A percentile compares a stretch with the other conserved stretches of the same genome.
phyloP scores from a whole-genome alignment of 2,797 vertebrate species.

The Helostoma temminkii region DNA sequence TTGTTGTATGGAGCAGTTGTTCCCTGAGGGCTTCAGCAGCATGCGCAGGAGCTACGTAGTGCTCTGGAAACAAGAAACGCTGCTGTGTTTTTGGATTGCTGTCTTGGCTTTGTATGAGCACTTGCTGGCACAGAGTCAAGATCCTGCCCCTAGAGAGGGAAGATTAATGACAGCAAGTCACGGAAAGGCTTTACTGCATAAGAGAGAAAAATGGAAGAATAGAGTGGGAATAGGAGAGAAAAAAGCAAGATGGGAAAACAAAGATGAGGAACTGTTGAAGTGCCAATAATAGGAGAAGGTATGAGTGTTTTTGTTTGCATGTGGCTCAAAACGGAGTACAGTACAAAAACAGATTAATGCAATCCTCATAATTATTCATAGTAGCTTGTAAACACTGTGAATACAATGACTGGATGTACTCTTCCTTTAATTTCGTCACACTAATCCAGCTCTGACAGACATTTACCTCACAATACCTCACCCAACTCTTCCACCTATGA shows the following conservation, averaged over 20 bases:
- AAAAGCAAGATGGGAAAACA: conserved; percentile 13
- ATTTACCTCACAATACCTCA: conserved; percentile 31
- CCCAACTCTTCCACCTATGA: conserved; percentile 19
- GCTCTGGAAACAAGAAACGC: conserved; percentile 82
- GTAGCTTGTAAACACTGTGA: conserved; percentile 49
- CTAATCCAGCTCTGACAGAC: conserved; percentile 52
- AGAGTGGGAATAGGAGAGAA: conserved; percentile 34
- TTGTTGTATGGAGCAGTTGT: conserved; percentile 59
- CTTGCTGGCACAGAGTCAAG: conserved; percentile 82
- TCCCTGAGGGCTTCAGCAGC: conserved; percentile 65
- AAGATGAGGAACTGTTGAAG: conserved; percentile 50
- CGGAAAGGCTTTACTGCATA: conserved; percentile 81
- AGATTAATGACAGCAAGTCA: conserved; percentile 90
- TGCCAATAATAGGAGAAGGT: conserved; percentile 34
- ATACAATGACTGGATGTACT: conserved; percentile 35
- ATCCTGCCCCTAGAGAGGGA: conserved; percentile 84
- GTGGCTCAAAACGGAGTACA: conserved; percentile 8
- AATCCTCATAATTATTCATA: conserved; percentile 31
- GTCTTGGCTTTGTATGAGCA: conserved; percentile 81
- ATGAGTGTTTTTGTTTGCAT: conserved; percentile 23
- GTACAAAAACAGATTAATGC: conserved; percentile 34
- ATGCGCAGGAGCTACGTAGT: conserved; percentile 58
- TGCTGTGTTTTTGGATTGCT: conserved; percentile 79
- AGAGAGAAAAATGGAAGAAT: conserved; percentile 52
- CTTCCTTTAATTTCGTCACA: conserved; percentile 31